phyloP scores from a whole-genome alignment of 2,113 vertebrate genomes.

The Stigmatopora argus region DNA sequence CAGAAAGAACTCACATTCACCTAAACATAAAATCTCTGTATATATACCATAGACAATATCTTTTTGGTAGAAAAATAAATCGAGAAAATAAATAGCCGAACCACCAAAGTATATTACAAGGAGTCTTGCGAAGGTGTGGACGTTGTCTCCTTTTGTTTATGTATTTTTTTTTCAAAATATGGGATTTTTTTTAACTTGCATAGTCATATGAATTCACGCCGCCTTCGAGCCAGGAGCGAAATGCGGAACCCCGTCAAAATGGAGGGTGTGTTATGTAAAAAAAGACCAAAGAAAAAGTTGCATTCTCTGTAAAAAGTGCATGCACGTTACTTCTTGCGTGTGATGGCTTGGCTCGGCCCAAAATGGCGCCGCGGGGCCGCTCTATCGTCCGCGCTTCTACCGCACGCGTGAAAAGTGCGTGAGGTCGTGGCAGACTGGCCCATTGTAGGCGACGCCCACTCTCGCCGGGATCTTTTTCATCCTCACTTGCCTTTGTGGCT shows the following conservation, averaged over 20 bases:
- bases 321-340: slow-evolving; percentile 67
- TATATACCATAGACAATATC: slow-evolving; percentile 16
- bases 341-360: slow-evolving; percentile 23
- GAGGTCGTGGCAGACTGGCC: slow-evolving; percentile 57
- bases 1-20: slow-evolving; percentile 47
- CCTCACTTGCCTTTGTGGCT: slow-evolving; percentile 31
- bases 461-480: slow-evolving; percentile 20
- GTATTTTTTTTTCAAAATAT: slow-evolving; percentile 20
- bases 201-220: slow-evolving; percentile 68
- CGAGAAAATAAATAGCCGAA: slow-evolving; percentile 52
- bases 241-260: slow-evolving; percentile 42
- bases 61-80: slow-evolving; percentile 64
- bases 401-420: slow-evolving; percentile 58
- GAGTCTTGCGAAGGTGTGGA: slow-evolving; percentile 36
- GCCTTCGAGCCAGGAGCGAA: slow-evolving; percentile 41
- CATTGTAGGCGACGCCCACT: slow-evolving; percentile 20
- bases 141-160: slow-evolving; percentile 25
- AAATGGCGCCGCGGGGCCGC: slow-evolving; percentile 33
- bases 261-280: slow-evolving; percentile 24
- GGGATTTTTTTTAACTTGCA: slow-evolving; percentile 69
- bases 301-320: slow-evolving; percentile 71
- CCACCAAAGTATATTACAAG: slow-evolving; percentile 53
- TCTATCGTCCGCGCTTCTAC: slow-evolving; percentile 61
- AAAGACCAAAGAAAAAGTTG: slow-evolving; percentile 49
- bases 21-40: slow-evolving; percentile 40